Base-by-base conservation (phyloP, 2,888 invertebrate species). In the Embidobia sp. region DNA sequence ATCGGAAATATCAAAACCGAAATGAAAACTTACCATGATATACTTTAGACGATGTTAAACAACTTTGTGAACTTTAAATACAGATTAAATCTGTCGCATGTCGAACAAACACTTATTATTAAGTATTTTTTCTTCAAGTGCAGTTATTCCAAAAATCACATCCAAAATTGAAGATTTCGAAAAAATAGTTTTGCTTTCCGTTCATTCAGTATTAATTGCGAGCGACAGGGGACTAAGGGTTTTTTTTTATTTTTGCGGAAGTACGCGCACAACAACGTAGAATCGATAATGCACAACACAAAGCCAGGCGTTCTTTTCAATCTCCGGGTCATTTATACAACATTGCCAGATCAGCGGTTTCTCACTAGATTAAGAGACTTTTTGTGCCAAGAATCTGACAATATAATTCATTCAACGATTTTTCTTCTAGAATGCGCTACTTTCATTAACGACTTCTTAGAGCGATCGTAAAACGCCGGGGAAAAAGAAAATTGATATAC, bases 401-500 rank as follows among this genome's bases (percentile, higher is more conserved):
- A 69, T 70, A 70, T 69, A 76, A 69, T 69, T 67, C 67, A 61
- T 75, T 64, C 59, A 76, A 37, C 76, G 33, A 69, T 70, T 70
- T 70, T 76, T 76, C 70, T 70, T 67, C 27, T 44, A 49, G 44
- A 69, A 76, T 69, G 49, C 61, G 42, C 70, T 64, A 64, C 76
- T 76, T 69, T 76, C 75, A 76, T 69, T 75, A 63, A 69, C 63
- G 63, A 76, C 75, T 76, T 69, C 57, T 69, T 64, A 55, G 57
- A 64, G 49, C 63, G 59, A 76, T 22, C 69, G 63, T 76, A 69
- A 76, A 76, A 49, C 35, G 61, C 49, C 42, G 33, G 33, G 49
- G 70, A 63, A 64, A 77, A 77, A 70, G 70, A 69, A 70, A 70
- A 77, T 70, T 77, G 59, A 77, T 76, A 69, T 63, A 76, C 57